Evolutionary conservation across 2,888 invertebrate species (phyloP).

Genomic region (Invenusta paracnida): DNA sequence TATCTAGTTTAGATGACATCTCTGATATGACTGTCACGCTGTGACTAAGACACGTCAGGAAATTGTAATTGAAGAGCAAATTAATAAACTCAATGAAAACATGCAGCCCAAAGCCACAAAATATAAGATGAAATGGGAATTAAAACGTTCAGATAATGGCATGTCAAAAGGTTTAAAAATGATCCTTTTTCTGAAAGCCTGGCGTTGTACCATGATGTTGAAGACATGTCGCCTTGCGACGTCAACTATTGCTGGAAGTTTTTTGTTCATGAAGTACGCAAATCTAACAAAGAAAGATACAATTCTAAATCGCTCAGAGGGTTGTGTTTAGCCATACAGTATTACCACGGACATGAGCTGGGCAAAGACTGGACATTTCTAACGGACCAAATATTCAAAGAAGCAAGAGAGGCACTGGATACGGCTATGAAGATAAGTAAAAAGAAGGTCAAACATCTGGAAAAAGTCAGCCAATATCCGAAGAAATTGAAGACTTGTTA

Average conservation of each 20-base stretch:
- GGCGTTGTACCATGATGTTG: background rate
- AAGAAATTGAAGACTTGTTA: background rate
- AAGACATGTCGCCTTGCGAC: background rate
- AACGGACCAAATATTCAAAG: background rate
- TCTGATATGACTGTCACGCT: no score
- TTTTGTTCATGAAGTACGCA: background rate
- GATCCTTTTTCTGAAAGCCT: background rate
- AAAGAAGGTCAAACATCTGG: background rate
- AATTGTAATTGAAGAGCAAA: background rate
- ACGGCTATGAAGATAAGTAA: constrained; percentile 7
- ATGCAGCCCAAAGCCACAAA: background rate
- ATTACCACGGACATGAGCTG: background rate
- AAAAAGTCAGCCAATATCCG: background rate
- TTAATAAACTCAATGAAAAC: background rate
- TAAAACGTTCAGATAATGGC: background rate
- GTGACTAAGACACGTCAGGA: background rate
- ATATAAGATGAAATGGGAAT: background rate
- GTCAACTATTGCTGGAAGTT: background rate
- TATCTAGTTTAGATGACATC: no score
- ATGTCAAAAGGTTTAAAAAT: background rate
- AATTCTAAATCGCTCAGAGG: background rate
- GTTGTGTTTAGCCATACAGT: background rate
- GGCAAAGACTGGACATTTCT: background rate
- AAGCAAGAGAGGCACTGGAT: no score
- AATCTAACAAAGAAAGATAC: background rate